A percentile compares a stretch with the other conserved stretches of the same genome.
These are phyloP conservation scores for Acanthosepion pharaonis DNA, from an alignment of 2,888 invertebrate genomes.

Conservation along the genomic window DNA sequence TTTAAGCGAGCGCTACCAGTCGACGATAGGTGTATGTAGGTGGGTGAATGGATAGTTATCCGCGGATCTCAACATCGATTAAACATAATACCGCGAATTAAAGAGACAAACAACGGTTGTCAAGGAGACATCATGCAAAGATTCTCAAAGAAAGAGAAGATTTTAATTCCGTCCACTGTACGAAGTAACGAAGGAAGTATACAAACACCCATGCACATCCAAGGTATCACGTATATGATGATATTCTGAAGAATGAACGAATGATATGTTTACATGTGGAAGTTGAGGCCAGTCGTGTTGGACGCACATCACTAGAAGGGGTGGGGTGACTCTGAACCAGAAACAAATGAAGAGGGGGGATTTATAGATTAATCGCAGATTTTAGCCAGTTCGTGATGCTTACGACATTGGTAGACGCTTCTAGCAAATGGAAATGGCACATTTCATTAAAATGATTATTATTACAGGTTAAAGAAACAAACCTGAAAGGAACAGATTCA, in stretches of 20 bases:
- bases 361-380: not conserved
- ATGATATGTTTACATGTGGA: slow-evolving; percentile 12
- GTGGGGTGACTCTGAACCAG: not conserved
- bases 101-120: slow-evolving; percentile 6
- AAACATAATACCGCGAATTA: not conserved
- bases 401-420: not conserved
- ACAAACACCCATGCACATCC: not conserved
- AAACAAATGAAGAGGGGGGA: not conserved
- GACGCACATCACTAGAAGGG: not conserved
- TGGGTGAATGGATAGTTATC: not conserved
- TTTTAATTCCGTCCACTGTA: not conserved
- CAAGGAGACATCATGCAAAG: not conserved
- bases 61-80: not conserved
- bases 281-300: slow-evolving; percentile 2
- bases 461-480: not conserved
- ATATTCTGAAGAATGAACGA: not conserved
- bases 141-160: not conserved
- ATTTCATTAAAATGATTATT: slow-evolving; percentile 33
- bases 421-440: not conserved
- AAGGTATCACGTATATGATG: not conserved
- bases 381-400: not conserved
- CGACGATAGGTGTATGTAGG: not conserved
- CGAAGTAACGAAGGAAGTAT: not conserved
- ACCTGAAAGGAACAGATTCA: not conserved
- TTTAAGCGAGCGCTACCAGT: not conserved